phyloP scores from a whole-genome alignment of 2,888 invertebrate species.

The Eubasilissa splendida region DNA sequence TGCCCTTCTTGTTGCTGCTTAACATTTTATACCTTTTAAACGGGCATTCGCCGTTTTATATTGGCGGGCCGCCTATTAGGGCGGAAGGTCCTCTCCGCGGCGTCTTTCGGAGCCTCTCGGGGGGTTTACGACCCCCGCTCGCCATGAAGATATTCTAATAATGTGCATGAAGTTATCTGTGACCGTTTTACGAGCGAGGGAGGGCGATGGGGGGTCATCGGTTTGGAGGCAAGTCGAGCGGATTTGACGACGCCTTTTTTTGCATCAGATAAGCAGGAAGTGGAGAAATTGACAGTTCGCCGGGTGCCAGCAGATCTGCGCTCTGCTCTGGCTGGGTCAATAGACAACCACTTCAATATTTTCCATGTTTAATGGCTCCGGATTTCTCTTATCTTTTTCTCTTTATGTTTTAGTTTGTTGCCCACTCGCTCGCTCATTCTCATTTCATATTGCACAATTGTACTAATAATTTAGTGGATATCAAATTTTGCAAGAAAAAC shows the following conservation, averaged over 20 bases:
- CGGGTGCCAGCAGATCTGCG: background rate
- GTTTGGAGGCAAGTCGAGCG: slow-evolving; percentile 56
- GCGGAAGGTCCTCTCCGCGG: background rate
- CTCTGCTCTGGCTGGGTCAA: background rate
- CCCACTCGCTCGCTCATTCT: no score
- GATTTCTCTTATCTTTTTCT: slow-evolving; percentile 9
- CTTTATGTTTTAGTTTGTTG: background rate
- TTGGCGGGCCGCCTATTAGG: slow-evolving; percentile 54
- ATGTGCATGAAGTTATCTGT: slow-evolving; percentile 56
- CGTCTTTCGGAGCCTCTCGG: slow-evolving; percentile 16
- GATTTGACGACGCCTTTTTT: slow-evolving; percentile 55
- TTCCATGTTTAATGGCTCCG: background rate
- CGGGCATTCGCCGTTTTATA: slow-evolving; percentile 56
- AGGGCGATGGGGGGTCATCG: slow-evolving; percentile 51
- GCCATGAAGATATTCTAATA: slow-evolving; percentile 56
- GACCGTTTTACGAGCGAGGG: slow-evolving; percentile 51
- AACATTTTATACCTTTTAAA: slow-evolving; percentile 58
- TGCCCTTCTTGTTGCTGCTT: slow-evolving; percentile 55
- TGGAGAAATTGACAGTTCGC: slow-evolving; percentile 15
- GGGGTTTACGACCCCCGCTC: slow-evolving; percentile 8
- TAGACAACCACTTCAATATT: slow-evolving; percentile 6
- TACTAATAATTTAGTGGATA: no score
- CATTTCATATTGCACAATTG: no score
- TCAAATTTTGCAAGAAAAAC: no score
- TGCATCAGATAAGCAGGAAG: slow-evolving; percentile 52